Percentiles rank a stretch among this genome's conserved stretches.
phyloP scores from a whole-genome alignment of 2,113 vertebrate genomes.

The Hippoglossus stenolepis region DNA sequence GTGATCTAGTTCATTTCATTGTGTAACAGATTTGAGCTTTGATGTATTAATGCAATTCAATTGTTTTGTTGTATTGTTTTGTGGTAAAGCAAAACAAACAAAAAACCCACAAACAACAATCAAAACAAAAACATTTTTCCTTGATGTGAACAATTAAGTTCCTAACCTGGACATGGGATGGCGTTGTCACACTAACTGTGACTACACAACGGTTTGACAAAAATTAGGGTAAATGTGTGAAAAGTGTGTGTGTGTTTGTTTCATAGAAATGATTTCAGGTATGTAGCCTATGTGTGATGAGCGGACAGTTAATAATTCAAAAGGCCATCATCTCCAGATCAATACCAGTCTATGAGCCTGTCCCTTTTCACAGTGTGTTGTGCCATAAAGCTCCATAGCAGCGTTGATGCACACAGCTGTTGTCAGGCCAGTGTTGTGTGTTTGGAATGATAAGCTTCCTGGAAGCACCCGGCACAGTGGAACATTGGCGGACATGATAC shows the following conservation, averaged over 20 bases:
- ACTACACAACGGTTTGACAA: too few species aligned
- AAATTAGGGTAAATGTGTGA: background rate
- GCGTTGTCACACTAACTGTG: background rate
- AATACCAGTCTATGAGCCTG: conserved; percentile 31
- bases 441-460: conserved; percentile 51
- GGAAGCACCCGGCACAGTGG: conserved; percentile 38
- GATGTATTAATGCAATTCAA: background rate
- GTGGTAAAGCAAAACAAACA: background rate
- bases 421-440: conserved; percentile 40
- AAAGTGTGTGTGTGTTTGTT: background rate
- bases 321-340: conserved; percentile 37
- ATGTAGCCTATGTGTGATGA: background rate
- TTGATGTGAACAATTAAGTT: background rate
- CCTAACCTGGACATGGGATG: background rate
- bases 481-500: conserved; percentile 52
- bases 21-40: too few species aligned
- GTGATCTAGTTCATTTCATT: too few species aligned
- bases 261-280: background rate
- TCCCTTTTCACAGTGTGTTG: conserved; percentile 24
- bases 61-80: background rate
- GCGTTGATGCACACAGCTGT: conserved; percentile 45
- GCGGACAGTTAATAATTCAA: conserved; percentile 59
- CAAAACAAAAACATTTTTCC: background rate
- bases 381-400: conserved; percentile 24
- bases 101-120: background rate